phyloP scores from a whole-genome alignment of 1,140 invertebrate genomes.

The Drosophila funebris region DNA sequence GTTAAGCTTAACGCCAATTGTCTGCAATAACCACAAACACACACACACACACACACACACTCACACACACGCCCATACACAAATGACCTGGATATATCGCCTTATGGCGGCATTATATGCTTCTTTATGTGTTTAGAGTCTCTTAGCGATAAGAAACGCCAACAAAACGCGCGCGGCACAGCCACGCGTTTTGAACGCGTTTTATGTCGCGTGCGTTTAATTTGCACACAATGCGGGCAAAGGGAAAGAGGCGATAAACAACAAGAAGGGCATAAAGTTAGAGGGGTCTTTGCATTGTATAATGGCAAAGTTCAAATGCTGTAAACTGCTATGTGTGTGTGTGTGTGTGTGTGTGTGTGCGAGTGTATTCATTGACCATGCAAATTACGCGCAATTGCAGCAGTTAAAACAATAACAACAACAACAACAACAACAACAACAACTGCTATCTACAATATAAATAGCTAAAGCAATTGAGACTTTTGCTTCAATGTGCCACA shows the following conservation, averaged over 20 bases:
- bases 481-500: constrained; percentile 23
- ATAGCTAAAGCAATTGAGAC: constrained; percentile 40
- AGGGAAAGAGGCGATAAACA: neutral
- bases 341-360: constrained; percentile 19
- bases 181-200: constrained; percentile 32
- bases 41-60: neutral
- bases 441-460: neutral
- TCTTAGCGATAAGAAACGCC: constrained; percentile 19
- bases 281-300: constrained; percentile 33
- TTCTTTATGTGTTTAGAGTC: neutral
- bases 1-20: constrained; percentile 31
- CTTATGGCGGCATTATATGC: neutral
- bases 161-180: constrained; percentile 6
- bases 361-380: constrained; percentile 43
- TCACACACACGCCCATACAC: neutral
- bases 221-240: constrained; percentile 55
- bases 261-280: neutral
- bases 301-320: constrained; percentile 56
- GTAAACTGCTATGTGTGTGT: no score
- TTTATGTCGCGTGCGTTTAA: constrained; percentile 68
- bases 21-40: constrained; percentile 13
- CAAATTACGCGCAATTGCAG: constrained; percentile 67
- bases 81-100: constrained; percentile 8
- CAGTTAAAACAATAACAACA: neutral
- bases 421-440: neutral